Conservation (phyloP, 2,113 vertebrate genomes). For the Apteryx mantelli region DNA sequence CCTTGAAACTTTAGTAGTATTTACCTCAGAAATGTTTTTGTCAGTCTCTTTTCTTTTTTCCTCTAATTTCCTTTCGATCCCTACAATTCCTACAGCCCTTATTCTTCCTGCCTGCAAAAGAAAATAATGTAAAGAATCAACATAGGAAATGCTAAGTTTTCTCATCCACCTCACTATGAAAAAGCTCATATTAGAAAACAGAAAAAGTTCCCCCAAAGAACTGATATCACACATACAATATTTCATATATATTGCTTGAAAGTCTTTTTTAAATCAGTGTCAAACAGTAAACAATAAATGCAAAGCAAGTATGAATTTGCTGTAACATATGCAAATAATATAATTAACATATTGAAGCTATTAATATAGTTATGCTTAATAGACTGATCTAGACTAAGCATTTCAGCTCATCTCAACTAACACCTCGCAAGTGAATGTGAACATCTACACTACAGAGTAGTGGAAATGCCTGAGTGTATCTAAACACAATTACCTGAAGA, state of each 20-base stretch:
- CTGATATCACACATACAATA: background rate
- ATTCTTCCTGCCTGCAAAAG: constrained; percentile 88
- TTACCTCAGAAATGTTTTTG: constrained; percentile 99
- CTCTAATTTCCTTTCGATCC: constrained; percentile 97
- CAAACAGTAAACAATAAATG: background rate
- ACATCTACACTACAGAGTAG: background rate
- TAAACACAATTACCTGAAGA: background rate
- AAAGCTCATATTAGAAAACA: background rate
- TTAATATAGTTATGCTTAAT: background rate
- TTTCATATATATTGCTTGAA: constrained; percentile 12
- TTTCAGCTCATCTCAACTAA: background rate
- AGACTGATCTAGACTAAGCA: background rate
- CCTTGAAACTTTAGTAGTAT: constrained; percentile 19
- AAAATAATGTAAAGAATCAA: constrained; percentile 51
- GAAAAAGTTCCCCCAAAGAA: constrained; percentile 7
- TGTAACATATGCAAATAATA: background rate
- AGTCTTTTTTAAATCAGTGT: background rate
- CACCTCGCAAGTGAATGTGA: background rate
- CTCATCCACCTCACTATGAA: background rate
- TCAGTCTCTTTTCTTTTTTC: constrained; percentile 98
- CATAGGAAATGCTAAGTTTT: constrained; percentile 72
- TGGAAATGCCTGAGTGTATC: background rate
- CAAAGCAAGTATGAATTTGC: background rate
- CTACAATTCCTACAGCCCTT: constrained; percentile 95
- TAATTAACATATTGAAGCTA: background rate